Base-by-base conservation (phyloP, 2,888 invertebrate species). In the Coremacera marginata region DNA sequence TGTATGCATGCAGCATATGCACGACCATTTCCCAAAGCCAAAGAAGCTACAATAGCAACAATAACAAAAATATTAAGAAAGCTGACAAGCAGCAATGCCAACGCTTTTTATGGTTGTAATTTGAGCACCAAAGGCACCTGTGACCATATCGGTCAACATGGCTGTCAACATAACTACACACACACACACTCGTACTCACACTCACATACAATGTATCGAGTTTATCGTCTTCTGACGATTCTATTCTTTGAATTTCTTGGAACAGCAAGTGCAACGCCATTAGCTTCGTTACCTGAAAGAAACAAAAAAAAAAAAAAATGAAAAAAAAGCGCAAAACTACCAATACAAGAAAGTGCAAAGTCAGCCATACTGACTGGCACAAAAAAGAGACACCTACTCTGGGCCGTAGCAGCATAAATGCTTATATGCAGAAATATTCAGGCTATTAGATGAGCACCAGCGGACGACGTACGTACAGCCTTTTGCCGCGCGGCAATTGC, bases 231-330 rank as follows among this genome's bases (percentile, higher is more conserved):
- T 57, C 34, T 27, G 22, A 51, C 78, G 65, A 76, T 81, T 82
- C 81, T 80, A 37, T 19, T 67, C 62, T 55, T 49, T 22, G 25
- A n/a, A 80, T 81, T 81, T 80, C 79, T 81, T 76, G 80, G 80
- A 78, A 80, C 14, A 55, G 49, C 57, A 57, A 55, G 51, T 49
- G 34, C 73, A 71, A 22, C 49, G 70, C 16, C 67, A n/a, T 80
- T 78, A 19, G 52, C 75, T 14, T 57, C 34, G 52, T 55, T 34
- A 34, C n/a, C 19, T 16, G 16, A 14, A 27, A 5, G 11, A 16
- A 14, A 16, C 31, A 62, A n/a, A 62, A 22, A 25, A 25, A 3
- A n/a, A 31, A 0, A 31, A 11, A 16, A 31, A 1, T 9, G 16
- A 62, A 62, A 62, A 62, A 5, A 31, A 8, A 37, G 7, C 37